phyloP scores from a whole-genome alignment of 2,113 vertebrate species.

The Engraulis encrasicolus region DNA sequence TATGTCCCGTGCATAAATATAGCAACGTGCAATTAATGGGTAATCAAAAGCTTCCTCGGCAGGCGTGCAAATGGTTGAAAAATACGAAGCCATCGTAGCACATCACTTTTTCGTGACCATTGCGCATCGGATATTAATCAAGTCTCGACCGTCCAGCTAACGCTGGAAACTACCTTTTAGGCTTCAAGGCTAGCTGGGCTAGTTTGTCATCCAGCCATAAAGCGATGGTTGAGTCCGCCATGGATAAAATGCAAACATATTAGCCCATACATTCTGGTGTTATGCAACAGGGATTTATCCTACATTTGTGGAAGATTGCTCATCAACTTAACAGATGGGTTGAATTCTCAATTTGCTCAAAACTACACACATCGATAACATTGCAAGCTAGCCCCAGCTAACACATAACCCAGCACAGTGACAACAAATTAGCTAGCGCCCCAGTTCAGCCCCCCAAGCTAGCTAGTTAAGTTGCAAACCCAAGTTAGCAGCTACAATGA shows the following conservation, averaged over 20 bases:
- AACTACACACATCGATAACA: background rate
- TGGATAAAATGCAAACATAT: background rate
- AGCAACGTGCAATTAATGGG: background rate
- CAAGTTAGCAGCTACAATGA: background rate
- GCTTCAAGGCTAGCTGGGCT: conserved; percentile 7
- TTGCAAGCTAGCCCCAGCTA: background rate
- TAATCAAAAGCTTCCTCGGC: background rate
- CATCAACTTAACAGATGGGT: background rate
- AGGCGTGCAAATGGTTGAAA: background rate
- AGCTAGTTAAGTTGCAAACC: background rate
- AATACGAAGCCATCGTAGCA: background rate
- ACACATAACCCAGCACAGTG: background rate
- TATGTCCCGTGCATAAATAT: background rate
- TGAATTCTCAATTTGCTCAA: background rate
- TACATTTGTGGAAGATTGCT: background rate
- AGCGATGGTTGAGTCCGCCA: background rate
- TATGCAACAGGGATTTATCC: background rate
- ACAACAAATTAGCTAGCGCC: background rate
- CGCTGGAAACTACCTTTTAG: background rate
- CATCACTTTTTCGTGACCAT: background rate
- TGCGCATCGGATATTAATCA: background rate
- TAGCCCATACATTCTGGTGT: background rate
- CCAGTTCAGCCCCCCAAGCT: background rate
- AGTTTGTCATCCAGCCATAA: background rate
- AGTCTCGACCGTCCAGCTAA: background rate